Evolutionary conservation across 2,113 vertebrate species (phyloP).

Genomic region (Passer domesticus): DNA sequence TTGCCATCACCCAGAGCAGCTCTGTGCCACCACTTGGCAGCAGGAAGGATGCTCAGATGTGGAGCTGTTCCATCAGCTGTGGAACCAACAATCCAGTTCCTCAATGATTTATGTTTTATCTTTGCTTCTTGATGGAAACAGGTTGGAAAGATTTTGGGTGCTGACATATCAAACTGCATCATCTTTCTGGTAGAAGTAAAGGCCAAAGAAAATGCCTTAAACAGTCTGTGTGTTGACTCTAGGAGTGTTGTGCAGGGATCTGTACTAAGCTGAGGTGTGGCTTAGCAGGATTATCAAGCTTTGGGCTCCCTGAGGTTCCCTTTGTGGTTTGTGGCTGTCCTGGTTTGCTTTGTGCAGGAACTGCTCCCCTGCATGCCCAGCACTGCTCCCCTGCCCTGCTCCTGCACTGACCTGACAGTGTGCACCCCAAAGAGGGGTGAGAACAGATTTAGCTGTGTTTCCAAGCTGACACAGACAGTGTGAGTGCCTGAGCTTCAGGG

Average conservation of each 20-base stretch:
- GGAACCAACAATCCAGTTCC: background rate
- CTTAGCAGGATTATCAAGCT: background rate
- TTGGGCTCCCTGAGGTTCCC: background rate
- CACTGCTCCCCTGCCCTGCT: background rate
- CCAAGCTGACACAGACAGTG: fast-evolving
- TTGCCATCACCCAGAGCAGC: background rate
- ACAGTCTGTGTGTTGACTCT: background rate
- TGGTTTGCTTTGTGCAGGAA: background rate
- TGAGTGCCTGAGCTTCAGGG: background rate
- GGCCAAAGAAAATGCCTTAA: slow-evolving; percentile 60
- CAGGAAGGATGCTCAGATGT: background rate
- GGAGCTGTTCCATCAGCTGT: background rate
- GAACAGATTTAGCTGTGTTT: background rate
- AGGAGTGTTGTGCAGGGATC: background rate
- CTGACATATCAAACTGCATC: background rate
- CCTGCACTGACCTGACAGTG: background rate
- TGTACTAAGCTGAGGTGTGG: background rate
- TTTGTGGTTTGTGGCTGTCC: background rate
- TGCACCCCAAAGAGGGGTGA: background rate
- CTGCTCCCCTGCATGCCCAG: background rate
- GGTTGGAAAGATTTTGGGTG: background rate
- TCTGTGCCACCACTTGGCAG: background rate
- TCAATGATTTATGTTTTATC: background rate
- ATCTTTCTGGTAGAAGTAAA: slow-evolving; percentile 21
- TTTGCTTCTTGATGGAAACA: background rate